phyloP scores from a whole-genome alignment of 2,797 vertebrate species.

The Hipposideros larvatus region DNA sequence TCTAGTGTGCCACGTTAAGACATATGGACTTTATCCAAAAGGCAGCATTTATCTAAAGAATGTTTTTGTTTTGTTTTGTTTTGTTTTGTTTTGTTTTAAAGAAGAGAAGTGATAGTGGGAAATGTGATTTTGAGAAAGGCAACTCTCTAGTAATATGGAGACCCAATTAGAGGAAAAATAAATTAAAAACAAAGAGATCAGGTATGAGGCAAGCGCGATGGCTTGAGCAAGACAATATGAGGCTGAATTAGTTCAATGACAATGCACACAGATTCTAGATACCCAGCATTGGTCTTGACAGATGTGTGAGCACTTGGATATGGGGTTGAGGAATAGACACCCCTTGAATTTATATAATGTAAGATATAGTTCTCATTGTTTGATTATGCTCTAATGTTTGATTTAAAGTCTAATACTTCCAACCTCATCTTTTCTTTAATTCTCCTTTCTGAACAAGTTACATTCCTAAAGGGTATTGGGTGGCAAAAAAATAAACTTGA shows the following conservation, averaged over 20 bases:
- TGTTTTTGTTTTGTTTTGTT: background rate
- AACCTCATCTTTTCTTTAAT: background rate
- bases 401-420: background rate
- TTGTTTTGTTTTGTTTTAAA: background rate
- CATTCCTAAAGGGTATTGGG: background rate
- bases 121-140: background rate
- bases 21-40: background rate
- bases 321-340: background rate
- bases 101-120: background rate
- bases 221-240: background rate
- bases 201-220: background rate
- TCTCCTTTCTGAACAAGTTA: background rate
- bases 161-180: background rate
- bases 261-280: background rate
- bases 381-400: background rate
- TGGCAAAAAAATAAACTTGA: slow-evolving; percentile 8
- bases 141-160: background rate
- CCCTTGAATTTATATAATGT: background rate
- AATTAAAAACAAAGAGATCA: background rate
- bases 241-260: background rate
- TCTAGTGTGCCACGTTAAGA: background rate
- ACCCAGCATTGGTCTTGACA: background rate
- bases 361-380: background rate
- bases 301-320: background rate
- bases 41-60: background rate